These are phyloP conservation scores for Cromileptes altivelis DNA, from an alignment of 2,113 vertebrate species.

Conservation along the genomic window DNA sequence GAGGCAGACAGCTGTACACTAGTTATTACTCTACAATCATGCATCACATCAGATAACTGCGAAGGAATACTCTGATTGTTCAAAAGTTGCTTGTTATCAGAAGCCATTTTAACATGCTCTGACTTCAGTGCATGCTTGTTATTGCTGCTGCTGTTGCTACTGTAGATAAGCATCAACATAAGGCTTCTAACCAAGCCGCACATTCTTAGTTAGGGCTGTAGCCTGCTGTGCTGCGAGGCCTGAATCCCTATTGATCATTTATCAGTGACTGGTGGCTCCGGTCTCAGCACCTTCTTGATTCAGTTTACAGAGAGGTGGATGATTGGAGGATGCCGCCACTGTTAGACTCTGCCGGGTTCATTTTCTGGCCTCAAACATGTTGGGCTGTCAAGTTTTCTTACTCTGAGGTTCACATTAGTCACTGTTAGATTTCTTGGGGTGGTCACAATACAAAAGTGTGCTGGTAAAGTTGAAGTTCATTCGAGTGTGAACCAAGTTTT, in stretches of 20 bases:
- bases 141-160: conserved; percentile 24
- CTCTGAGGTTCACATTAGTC: conserved; percentile 1
- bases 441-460: not conserved
- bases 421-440: not conserved
- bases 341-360: not conserved
- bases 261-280: conserved; percentile 20
- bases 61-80: conserved; percentile 28
- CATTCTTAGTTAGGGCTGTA: conserved; percentile 12
- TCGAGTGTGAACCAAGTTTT: not conserved
- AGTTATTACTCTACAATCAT: conserved; percentile 38
- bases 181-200: conserved; percentile 39
- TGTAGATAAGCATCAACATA: conserved; percentile 1
- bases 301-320: conserved; percentile 21
- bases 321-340: conserved; percentile 8
- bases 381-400: not conserved
- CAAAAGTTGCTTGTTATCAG: conserved; percentile 20
- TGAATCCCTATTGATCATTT: conserved; percentile 62
- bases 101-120: conserved; percentile 25
- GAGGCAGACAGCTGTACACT: conserved; percentile 5
- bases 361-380: conserved; percentile 15
- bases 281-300: conserved; percentile 50
- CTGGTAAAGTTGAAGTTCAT: not conserved
- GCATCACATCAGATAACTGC: conserved; percentile 16
- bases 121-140: conserved; percentile 8
- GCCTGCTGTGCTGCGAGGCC: conserved; percentile 44